Percentiles rank a stretch among this genome's conserved stretches.
Conservation (phyloP, 2,888 invertebrate genomes). For the Antitype chi region DNA sequence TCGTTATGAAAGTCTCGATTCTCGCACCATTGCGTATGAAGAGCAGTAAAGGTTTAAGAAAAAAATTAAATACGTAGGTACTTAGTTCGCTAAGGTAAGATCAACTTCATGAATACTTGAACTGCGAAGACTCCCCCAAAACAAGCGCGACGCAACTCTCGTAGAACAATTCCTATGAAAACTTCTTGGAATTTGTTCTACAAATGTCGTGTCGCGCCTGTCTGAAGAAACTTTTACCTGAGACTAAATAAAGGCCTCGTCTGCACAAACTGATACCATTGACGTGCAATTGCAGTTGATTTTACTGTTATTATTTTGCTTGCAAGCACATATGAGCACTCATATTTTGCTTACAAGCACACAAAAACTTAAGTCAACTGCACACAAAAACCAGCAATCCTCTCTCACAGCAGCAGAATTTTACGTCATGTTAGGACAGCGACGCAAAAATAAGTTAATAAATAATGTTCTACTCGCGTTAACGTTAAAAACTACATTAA, state of each 20-base stretch:
- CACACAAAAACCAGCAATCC: background rate
- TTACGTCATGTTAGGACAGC: background rate
- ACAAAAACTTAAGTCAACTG: background rate
- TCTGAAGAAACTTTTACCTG: background rate
- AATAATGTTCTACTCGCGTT: conserved; percentile 16
- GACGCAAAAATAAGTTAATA: conserved; percentile 25
- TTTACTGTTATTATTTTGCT: background rate
- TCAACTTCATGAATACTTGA: no score
- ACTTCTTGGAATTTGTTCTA: no score
- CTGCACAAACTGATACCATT: background rate
- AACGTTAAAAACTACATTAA: conserved; percentile 27
- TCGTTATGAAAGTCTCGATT: background rate
- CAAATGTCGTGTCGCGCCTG: no score
- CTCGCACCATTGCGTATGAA: no score
- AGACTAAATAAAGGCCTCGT: background rate
- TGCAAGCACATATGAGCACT: no score
- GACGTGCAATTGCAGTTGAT: background rate
- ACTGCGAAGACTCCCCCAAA: no score
- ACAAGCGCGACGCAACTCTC: no score
- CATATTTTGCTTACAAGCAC: background rate
- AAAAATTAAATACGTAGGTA: no score
- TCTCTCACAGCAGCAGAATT: background rate
- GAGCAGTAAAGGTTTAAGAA: no score
- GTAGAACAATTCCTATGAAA: no score
- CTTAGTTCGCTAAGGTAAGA: background rate